A percentile compares a stretch with the other conserved stretches of the same genome.
phyloP scores from a whole-genome alignment of 2,888 invertebrate species.

The Drepanosiphum platanoidis region DNA sequence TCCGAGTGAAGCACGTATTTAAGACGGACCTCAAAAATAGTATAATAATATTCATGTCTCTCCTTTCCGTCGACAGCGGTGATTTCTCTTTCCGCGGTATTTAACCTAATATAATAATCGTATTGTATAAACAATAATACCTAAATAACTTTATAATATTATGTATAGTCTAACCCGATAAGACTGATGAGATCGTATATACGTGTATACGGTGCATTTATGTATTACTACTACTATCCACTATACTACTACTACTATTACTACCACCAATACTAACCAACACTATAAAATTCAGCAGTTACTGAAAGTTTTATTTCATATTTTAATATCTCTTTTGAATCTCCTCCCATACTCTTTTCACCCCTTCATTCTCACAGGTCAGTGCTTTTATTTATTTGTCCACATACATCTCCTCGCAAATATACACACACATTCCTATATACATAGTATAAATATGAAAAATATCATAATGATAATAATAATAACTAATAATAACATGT shows the following conservation, averaged over 20 bases:
- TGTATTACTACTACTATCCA: conserved; percentile 30
- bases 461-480: too few species aligned
- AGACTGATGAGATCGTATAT: conserved; percentile 60
- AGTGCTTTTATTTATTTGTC: not conserved
- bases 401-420: not conserved
- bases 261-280: not conserved
- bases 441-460: not conserved
- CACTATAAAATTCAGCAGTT: not conserved
- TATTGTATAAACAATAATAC: not conserved
- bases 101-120: not conserved
- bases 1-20: conserved; percentile 56
- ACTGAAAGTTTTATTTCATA: not conserved
- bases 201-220: conserved; percentile 53
- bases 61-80: not conserved
- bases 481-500: too few species aligned
- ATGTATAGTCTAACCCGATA: conserved; percentile 47
- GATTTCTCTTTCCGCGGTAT: not conserved
- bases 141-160: not conserved
- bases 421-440: not conserved
- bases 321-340: not conserved
- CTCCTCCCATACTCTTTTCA: not conserved
- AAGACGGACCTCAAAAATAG: not conserved
- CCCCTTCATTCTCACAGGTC: not conserved
- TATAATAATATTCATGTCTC: not conserved
- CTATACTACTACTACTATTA: conserved; percentile 1